These are phyloP conservation scores for Fratercula arctica DNA, from an alignment of 2,797 vertebrate species.

Conservation along the genomic window DNA sequence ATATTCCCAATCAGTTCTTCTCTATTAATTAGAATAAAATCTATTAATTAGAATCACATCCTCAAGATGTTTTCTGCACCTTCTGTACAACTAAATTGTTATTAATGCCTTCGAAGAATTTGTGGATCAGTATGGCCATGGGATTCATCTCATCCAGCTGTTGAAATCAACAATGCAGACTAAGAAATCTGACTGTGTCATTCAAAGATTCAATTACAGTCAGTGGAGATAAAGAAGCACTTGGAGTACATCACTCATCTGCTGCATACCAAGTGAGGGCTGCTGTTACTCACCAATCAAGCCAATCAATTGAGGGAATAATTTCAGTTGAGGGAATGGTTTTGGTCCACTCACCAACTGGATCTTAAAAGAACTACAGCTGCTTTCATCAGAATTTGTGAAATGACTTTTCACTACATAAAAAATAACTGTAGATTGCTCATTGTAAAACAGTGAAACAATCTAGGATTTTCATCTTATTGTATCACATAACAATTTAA, in stretches of 20 bases:
- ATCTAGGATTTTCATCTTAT: not conserved
- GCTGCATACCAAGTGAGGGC: not conserved
- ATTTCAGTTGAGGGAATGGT: not conserved
- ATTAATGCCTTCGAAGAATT: not conserved
- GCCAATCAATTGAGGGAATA: not conserved
- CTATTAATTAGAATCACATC: not conserved
- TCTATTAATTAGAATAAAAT: constrained; percentile 19
- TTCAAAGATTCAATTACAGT: not conserved
- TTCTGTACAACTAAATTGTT: not conserved
- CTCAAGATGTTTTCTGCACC: not conserved
- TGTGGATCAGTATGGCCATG: not conserved
- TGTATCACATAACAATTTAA: not conserved
- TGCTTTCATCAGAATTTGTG: not conserved
- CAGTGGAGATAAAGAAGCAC: not conserved
- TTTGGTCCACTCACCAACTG: not conserved
- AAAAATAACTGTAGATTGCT: not conserved
- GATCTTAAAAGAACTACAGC: not conserved
- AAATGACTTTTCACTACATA: not conserved
- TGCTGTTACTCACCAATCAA: not conserved
- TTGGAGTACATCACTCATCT: not conserved
- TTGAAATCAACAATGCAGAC: not conserved
- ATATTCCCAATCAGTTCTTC: not conserved
- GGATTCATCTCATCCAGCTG: not conserved
- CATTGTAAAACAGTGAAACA: not conserved
- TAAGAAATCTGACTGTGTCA: not conserved